A percentile compares a stretch with the other conserved stretches of the same genome.
These are phyloP conservation scores for Gerris buenoi DNA, from an alignment of 1,140 invertebrate species.

Conservation along the genomic window DNA sequence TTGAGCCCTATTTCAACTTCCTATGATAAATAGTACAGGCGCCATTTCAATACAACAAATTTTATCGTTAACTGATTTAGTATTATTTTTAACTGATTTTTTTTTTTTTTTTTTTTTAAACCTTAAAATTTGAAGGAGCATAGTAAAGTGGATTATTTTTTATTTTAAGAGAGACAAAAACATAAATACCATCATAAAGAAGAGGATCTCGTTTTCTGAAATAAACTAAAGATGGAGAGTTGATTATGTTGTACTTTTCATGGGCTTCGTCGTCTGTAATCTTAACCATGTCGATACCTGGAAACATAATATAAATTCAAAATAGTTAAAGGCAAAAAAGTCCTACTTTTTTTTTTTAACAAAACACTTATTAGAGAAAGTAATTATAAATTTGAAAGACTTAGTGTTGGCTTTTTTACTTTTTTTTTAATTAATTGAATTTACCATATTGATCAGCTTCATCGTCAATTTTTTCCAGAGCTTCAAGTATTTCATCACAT, in stretches of 20 bases:
- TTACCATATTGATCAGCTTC: constrained; percentile 77
- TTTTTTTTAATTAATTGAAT: too few relatives aligned
- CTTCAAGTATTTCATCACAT: constrained; percentile 73
- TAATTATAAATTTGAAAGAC: too few relatives aligned
- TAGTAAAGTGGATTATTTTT: too few relatives aligned
- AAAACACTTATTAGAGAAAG: too few relatives aligned
- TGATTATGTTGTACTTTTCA: constrained; percentile 62
- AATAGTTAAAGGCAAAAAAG: too few relatives aligned
- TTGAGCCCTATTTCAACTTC: too few relatives aligned
- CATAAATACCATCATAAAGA: constrained; percentile 54
- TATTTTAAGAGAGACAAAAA: too few relatives aligned
- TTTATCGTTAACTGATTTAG: not conserved
- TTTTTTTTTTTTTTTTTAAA: too few relatives aligned
- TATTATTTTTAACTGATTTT: not conserved
- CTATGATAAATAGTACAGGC: too few relatives aligned
- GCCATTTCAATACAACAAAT: not conserved
- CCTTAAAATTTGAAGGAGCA: too few relatives aligned
- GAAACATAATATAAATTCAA: constrained; percentile 5
- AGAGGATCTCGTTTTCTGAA: constrained; percentile 76
- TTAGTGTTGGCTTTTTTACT: too few relatives aligned
- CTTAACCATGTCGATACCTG: constrained; percentile 81
- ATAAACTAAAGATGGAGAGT: constrained; percentile 73
- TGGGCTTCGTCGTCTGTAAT: constrained; percentile 72
- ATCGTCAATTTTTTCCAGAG: constrained; percentile 82
- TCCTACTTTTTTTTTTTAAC: too few relatives aligned